Percentiles rank a stretch among this genome's conserved stretches.
phyloP scores from a whole-genome alignment of 2,797 vertebrate species.

The Crenuchus spilurus region DNA sequence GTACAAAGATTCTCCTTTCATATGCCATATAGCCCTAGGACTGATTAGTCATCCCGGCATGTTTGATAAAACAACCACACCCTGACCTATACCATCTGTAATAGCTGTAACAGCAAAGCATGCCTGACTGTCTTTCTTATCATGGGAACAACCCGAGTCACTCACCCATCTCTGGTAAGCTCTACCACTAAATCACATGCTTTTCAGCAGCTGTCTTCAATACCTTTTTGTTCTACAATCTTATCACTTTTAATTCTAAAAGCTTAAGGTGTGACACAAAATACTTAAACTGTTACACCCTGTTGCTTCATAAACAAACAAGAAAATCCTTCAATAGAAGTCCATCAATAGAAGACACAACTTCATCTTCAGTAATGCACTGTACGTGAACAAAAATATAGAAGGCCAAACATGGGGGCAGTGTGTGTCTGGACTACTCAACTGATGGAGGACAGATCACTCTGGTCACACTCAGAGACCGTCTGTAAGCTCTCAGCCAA shows the following conservation, averaged over 20 bases:
- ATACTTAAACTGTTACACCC: background rate
- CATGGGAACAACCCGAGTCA: slow-evolving; percentile 43
- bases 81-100: slow-evolving; percentile 57
- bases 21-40: slow-evolving; percentile 54
- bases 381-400: background rate
- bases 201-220: background rate
- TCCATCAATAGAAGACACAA: too few relatives aligned
- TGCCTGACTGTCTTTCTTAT: slow-evolving; percentile 45
- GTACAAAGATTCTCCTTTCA: slow-evolving; percentile 54
- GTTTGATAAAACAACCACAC: slow-evolving; percentile 61
- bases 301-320: background rate
- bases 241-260: background rate
- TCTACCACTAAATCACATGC: background rate
- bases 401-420: background rate
- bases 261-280: background rate
- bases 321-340: too few relatives aligned
- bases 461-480: background rate
- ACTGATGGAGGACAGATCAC: background rate
- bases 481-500: background rate
- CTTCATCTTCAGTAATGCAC: background rate
- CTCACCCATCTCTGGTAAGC: slow-evolving; percentile 10
- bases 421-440: background rate
- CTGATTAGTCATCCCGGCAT: slow-evolving; percentile 57
- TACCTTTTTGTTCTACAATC: background rate
- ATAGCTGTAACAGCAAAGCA: slow-evolving; percentile 50